Evolutionary conservation across 2,888 invertebrate genomes (phyloP), one percentile per base, ranked within the genome.

Genomic region (Nomada hirtipes): DNA sequence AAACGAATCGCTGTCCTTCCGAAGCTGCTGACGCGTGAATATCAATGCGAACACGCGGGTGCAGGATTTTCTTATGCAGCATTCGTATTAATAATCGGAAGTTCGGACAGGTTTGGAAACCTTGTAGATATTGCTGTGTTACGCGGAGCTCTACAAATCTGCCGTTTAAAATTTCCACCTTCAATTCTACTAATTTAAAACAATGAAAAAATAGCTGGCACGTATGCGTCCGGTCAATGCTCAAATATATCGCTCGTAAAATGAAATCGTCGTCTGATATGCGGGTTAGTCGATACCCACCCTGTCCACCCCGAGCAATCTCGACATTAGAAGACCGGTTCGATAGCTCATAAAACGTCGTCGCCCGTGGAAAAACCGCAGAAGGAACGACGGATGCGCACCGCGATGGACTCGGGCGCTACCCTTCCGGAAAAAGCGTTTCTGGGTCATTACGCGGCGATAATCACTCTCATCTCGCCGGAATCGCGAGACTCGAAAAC

Each of bases 401-500:
- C 20, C 4, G 52, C 26, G 64, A 44, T n/a, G 60, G 57, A 13
- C 20, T 15, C 18, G 75, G 78, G 83, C 87, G 89, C 88, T 91
- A 92, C 91, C 92, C 92, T 93, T 91, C 92, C 93, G 93, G 93
- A 93, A 94, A 93, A 93, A 93, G 92, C 91, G 90, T 93, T 93
- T 92, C 91, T 92, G 93, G 93, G 93, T 93, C 94, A 94, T 94
- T 94, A 94, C 92, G 89, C 91, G 87, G 85, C 90, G 89, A 93
- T 93, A 93, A 93, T 93, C 92, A 91, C 92, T 92, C 92, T 92
- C 92, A 91, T 92, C 92, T 70, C 92, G 93, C 91, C 90, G 90
- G 92, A 92, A 92, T 92, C 92, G 91, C 91, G 91, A 93, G 93
- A 93, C 92, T 93, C 92, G 90, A 92, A 93, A 93, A 93, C 94